These are phyloP conservation scores for Drosophila ambigua DNA, from an alignment of 1,140 invertebrate species.

Conservation along the genomic window DNA sequence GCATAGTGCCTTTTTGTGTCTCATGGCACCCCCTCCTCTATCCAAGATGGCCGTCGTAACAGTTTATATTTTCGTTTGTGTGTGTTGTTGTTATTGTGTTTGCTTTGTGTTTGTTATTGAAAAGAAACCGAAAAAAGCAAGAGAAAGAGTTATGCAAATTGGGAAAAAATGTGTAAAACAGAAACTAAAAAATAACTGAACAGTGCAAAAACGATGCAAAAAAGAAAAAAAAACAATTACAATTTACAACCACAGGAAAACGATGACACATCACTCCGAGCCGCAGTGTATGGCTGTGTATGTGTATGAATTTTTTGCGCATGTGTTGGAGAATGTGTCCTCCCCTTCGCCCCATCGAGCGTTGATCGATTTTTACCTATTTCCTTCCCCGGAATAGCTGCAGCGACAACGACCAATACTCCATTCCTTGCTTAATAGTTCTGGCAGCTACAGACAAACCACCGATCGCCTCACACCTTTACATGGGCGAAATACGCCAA, in stretches of 20 bases:
- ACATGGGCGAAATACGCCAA: constrained; percentile 41
- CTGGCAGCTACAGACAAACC: constrained; percentile 10
- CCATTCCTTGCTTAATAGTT: constrained; percentile 56
- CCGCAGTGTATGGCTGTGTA: constrained; percentile 41
- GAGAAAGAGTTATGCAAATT: constrained; percentile 72
- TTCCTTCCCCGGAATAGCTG: constrained; percentile 20
- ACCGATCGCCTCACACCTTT: constrained; percentile 45
- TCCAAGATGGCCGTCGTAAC: constrained; percentile 81
- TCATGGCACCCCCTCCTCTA: constrained; percentile 47
- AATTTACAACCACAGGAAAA: constrained; percentile 65
- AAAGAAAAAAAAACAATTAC: constrained; percentile 53
- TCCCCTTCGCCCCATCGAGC: constrained; percentile 35
- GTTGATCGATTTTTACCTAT: constrained; percentile 75
- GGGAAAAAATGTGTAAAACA: constrained; percentile 48
- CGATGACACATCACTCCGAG: constrained; percentile 69
- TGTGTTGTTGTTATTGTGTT: constrained; percentile 69
- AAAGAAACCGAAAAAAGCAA: constrained; percentile 53
- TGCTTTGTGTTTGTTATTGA: constrained; percentile 72
- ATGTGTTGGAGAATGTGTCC: constrained; percentile 59
- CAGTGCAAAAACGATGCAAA: constrained; percentile 24
- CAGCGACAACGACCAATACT: constrained; percentile 14
- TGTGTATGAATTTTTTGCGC: constrained; percentile 60
- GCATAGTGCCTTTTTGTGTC: constrained; percentile 64
- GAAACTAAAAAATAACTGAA: constrained; percentile 20
- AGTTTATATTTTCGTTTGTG: constrained; percentile 71